Base-by-base conservation (phyloP, 2,113 vertebrate genomes). In the Centropristis striata region DNA sequence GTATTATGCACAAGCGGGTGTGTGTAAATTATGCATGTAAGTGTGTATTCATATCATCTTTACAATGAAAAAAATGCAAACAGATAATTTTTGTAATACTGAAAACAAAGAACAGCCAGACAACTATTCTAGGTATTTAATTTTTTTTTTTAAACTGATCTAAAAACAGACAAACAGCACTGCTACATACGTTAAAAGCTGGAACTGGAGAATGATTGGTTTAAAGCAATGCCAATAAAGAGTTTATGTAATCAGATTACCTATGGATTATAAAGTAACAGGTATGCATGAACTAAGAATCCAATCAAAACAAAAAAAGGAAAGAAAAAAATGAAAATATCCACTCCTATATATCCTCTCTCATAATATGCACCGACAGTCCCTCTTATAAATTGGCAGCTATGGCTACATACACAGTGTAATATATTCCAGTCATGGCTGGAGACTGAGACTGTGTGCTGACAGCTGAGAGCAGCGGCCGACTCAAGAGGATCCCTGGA, bases 391-490 rank as follows among this genome's bases (percentile, higher is more conserved):
- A 20, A 18, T 32, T n/a, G 36, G 54, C 51, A 82, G 74, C 60
- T 25, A 66, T 32, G 46, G 36, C 28, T 58, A 20, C 49, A 72
- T 21, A 39, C 32, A 37, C 10, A 57, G 25, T 55, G 47, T 73
- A 42, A 83, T 67, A 28, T 79, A 90, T 88, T 87, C 64, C 3
- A 85, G 73, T 84, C 80, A 60, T 72, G 71, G 41, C 61, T 49
- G 39, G 41, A 39, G 72, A 75, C 49, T 69, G 73, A 74, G 81
- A 78, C 79, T 32, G 58, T 20, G 71, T 57, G 72, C 72, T 75
- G 88, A 88, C 89, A 88, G 81, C 58, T 80, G 74, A 84, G 81
- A 85, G 84, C 66, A 71, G 65, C 39, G 14, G 68, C 36, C 61
- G 49, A 60, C 67, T 84, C 74, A 50, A 57, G 67, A 72, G 58